Evolutionary conservation across 2,888 invertebrate genomes (phyloP).

Genomic region (Aphodius granarius): DNA sequence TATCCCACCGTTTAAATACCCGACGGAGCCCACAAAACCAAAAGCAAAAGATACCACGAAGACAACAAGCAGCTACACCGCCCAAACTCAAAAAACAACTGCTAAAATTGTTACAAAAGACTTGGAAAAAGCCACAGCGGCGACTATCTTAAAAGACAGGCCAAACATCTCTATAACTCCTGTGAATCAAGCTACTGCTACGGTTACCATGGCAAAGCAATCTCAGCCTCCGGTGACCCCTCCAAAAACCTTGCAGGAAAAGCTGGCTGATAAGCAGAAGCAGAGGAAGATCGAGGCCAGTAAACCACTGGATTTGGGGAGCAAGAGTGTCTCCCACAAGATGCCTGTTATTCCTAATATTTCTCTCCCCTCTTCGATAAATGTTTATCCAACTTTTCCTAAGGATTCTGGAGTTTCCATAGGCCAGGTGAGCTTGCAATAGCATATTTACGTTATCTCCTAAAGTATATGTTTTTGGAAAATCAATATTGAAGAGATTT

Average conservation of each 20-base stretch:
- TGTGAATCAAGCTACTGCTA: conserved; percentile 37
- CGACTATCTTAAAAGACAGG: conserved; percentile 49
- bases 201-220: conserved; percentile 28
- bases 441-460: too few relatives aligned
- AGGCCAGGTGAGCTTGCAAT: conserved; percentile 49
- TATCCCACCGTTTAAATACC: conserved; percentile 31
- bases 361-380: conserved; percentile 37
- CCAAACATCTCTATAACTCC: conserved; percentile 57
- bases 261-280: conserved; percentile 68
- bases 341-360: conserved; percentile 29
- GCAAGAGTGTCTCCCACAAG: conserved; percentile 23
- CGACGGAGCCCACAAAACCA: conserved; percentile 29
- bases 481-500: too few relatives aligned
- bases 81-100: not conserved
- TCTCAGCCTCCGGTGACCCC: conserved; percentile 32
- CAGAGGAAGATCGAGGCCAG: conserved; percentile 39
- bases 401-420: conserved; percentile 49
- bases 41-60: conserved; percentile 32
- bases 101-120: conserved; percentile 16
- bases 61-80: conserved; percentile 19
- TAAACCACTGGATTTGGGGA: conserved; percentile 21
- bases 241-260: conserved; percentile 69
- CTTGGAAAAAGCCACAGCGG: conserved; percentile 25
- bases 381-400: conserved; percentile 43
- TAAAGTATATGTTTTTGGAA: too few relatives aligned